Evolutionary conservation across 92 coral and sea anemone species (phyloP).

Genomic region (Palythoa grandis): DNA sequence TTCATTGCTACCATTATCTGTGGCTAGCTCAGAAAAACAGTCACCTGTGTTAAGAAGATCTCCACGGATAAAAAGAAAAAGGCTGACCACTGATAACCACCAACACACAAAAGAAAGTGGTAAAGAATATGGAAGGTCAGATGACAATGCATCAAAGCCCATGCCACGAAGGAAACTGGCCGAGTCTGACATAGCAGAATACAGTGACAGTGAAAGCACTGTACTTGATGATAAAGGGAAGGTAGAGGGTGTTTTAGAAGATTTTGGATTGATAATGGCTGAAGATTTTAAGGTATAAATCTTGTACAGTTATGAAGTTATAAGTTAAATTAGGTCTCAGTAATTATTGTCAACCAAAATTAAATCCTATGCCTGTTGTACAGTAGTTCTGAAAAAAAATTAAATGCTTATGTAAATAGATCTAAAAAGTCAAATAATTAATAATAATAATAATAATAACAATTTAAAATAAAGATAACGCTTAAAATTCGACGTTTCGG

Average conservation of each 20-base stretch:
- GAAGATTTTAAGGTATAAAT: conserved; percentile 14
- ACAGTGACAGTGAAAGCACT: background rate
- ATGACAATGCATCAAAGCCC: background rate
- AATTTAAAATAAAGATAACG: too few species aligned
- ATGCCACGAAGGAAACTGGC: background rate
- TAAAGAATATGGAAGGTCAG: background rate
- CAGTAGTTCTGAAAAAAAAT: too few species aligned
- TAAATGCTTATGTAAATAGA: too few species aligned
- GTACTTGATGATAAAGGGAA: background rate
- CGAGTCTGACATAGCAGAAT: background rate
- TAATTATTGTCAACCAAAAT: too few species aligned
- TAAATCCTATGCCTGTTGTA: too few species aligned
- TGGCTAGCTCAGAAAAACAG: background rate
- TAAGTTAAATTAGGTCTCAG: background rate
- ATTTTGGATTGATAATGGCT: background rate
- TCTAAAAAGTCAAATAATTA: too few species aligned
- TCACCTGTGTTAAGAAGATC: background rate
- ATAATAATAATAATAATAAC: too few species aligned
- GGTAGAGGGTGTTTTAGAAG: background rate
- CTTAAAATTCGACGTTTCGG: too few species aligned
- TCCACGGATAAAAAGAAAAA: background rate
- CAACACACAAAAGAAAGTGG: background rate
- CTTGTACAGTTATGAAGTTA: background rate
- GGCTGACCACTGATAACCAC: background rate
- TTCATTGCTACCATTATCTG: background rate